phyloP scores from a whole-genome alignment of 2,797 vertebrate species.

The Gallinago solitaria region DNA sequence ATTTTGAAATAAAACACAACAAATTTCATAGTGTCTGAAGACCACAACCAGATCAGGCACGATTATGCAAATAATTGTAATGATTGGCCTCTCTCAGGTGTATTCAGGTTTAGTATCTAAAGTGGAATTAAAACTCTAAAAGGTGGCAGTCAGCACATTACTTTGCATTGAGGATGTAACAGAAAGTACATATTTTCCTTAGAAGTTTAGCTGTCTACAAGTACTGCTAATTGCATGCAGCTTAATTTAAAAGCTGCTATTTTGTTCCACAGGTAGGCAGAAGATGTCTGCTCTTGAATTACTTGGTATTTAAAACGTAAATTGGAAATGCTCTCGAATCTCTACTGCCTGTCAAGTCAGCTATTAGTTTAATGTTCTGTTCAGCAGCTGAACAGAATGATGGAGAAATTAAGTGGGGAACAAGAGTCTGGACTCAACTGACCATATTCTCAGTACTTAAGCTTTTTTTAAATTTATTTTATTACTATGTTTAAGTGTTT shows the following conservation, averaged over 20 bases:
- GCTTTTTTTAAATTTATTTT: not conserved
- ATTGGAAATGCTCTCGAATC: not conserved
- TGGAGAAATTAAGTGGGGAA: not conserved
- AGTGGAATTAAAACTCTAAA: not conserved
- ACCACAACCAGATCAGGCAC: not conserved
- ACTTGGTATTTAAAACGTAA: conserved; percentile 46
- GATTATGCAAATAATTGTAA: not conserved
- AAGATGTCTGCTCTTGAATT: conserved; percentile 38
- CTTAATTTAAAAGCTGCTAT: conserved; percentile 4
- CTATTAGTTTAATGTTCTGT: not conserved
- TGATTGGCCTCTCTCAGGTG: not conserved
- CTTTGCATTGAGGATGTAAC: not conserved
- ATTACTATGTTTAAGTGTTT: not conserved
- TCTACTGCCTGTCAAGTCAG: not conserved
- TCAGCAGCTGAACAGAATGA: not conserved
- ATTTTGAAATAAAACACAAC: not conserved
- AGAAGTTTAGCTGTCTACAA: conserved; percentile 12
- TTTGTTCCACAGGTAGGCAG: conserved; percentile 3
- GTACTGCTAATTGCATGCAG: not conserved
- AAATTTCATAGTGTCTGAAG: not conserved
- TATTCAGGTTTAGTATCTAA: not conserved
- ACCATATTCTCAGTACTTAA: not conserved
- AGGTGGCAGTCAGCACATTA: not conserved
- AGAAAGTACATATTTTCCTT: not conserved
- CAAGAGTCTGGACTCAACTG: not conserved